Percentiles rank a stretch among this genome's conserved stretches.
phyloP scores from a whole-genome alignment of 1,140 invertebrate genomes.

The Zelostemma sp. region DNA sequence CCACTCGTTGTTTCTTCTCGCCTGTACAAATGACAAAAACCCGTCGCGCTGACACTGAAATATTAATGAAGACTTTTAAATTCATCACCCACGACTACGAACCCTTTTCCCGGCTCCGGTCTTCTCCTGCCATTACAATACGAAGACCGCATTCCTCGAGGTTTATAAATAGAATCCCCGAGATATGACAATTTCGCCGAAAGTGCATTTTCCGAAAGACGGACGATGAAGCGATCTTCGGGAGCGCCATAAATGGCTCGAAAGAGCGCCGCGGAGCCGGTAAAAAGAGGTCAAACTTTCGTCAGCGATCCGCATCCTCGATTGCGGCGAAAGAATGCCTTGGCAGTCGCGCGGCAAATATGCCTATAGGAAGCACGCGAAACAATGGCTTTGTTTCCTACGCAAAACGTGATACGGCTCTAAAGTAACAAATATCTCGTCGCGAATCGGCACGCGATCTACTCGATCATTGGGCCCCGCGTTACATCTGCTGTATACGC shows the following conservation, averaged over 20 bases:
- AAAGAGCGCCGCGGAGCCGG: too few species aligned
- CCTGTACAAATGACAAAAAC: slow-evolving; percentile 61
- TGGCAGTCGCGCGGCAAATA: slow-evolving; percentile 17
- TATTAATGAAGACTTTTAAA: slow-evolving; percentile 61
- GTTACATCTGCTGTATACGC: slow-evolving; percentile 1
- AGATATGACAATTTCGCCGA: too few species aligned
- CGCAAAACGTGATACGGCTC: slow-evolving; percentile 63
- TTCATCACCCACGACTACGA: slow-evolving; percentile 49
- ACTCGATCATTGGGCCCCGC: slow-evolving; percentile 40
- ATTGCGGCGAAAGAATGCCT: slow-evolving; percentile 33
- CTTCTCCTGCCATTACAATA: background rate
- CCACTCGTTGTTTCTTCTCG: slow-evolving; percentile 41
- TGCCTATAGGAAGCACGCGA: slow-evolving; percentile 16
- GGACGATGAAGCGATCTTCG: slow-evolving; percentile 7
- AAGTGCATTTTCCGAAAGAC: too few species aligned
- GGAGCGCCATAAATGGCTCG: slow-evolving; percentile 5
- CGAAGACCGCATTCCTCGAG: background rate
- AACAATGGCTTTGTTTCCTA: slow-evolving; percentile 66
- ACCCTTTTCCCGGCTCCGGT: background rate
- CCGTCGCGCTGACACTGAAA: slow-evolving; percentile 55
- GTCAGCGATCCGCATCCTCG: slow-evolving; percentile 52
- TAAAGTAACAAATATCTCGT: slow-evolving; percentile 68
- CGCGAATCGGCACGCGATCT: slow-evolving; percentile 66
- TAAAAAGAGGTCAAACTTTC: slow-evolving; percentile 34
- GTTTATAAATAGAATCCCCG: background rate